Evolutionary conservation across 2,797 vertebrate species (phyloP), one percentile per base, ranked within the genome.

Genomic region (Lithobates pipiens): DNA sequence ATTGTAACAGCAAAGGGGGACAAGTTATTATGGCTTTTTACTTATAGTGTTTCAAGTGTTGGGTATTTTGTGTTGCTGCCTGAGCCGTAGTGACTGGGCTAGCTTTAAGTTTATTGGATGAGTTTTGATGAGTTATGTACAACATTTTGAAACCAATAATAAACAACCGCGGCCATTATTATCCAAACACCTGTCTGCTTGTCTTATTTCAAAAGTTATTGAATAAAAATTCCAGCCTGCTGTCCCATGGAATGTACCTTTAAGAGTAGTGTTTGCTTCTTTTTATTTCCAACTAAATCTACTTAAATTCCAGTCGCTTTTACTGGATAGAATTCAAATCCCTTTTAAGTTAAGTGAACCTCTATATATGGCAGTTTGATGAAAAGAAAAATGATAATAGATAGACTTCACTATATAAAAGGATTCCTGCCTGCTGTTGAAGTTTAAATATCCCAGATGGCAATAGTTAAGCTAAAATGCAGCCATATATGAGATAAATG

Each of bases 381-480:
- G 78, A 80, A 80, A 69, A 32, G 46, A 71, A 21, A 68, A 57
- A 36, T 36, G 68, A 76, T 83, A 76, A 70, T 76, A 83, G 63
- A 85, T 80, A n/a, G 44, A 16, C 13, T 74, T 69, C 21, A 32
- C 57, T 42, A 57, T 76, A 46, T 81, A 86, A 86, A 77, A 74
- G n/a, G 23, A 82, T 82, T 77, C 61, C 73, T 82, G 61, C 77
- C 78, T 71, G 67, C 46, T 65, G 25, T 23, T 77, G 54, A 81
- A 82, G 23, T 72, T 82, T 65, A 76, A 86, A 65, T 71, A 36
- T 82, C 75, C 79, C 44, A 42, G 27, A 76, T 70, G 67, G 73
- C 46, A 77, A 74, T 80, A 85, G 32, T 57, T 36, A 54, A 65
- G 25, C 44, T 69, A 86, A 80, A 68, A 82, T 50, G 29, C 76